phyloP scores from a whole-genome alignment of 35 echinoderm and acorn worm genomes.

The Heliocidaris tuberculata region DNA sequence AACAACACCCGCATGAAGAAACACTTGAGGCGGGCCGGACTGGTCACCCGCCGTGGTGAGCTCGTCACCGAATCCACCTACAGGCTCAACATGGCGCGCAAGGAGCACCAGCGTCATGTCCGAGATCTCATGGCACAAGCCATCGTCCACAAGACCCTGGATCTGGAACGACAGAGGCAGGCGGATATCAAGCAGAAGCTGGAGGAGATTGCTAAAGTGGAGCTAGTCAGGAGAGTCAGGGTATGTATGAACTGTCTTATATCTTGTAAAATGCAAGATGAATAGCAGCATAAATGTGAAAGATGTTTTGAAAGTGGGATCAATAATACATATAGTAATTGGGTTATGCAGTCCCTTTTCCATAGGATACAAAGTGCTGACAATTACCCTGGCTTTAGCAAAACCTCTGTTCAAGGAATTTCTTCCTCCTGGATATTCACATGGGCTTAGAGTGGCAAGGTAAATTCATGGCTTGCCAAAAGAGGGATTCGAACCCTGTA shows the following conservation, averaged over 20 bases:
- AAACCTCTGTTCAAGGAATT: too few species aligned
- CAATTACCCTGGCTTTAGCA: too few species aligned
- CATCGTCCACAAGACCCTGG: conserved; percentile 93
- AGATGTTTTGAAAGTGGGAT: too few species aligned
- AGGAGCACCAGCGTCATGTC: conserved; percentile 93
- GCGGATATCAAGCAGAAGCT: conserved; percentile 87
- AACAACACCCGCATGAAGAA: conserved; percentile 89
- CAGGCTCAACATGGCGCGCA: conserved; percentile 91
- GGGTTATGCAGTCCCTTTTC: too few species aligned
- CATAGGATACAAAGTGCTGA: too few species aligned
- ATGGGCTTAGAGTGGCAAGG: too few species aligned
- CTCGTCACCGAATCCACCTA: conserved; percentile 88
- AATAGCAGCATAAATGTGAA: not conserved
- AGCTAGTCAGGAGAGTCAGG: conserved; percentile 83
- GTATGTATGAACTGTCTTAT: conserved; percentile 43
- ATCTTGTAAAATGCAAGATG: not conserved
- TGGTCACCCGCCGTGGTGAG: conserved; percentile 84
- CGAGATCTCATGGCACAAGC: conserved; percentile 94
- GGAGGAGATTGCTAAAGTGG: conserved; percentile 95
- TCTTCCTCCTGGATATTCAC: too few species aligned
- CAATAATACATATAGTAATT: too few species aligned
- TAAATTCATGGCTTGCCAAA: too few species aligned
- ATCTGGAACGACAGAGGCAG: conserved; percentile 87
- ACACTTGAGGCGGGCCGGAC: conserved; percentile 84
- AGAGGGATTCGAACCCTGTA: too few species aligned